Evolutionary conservation across 2,113 vertebrate genomes (phyloP), one percentile per base, ranked within the genome.

Genomic region (Myotis brandtii): DNA sequence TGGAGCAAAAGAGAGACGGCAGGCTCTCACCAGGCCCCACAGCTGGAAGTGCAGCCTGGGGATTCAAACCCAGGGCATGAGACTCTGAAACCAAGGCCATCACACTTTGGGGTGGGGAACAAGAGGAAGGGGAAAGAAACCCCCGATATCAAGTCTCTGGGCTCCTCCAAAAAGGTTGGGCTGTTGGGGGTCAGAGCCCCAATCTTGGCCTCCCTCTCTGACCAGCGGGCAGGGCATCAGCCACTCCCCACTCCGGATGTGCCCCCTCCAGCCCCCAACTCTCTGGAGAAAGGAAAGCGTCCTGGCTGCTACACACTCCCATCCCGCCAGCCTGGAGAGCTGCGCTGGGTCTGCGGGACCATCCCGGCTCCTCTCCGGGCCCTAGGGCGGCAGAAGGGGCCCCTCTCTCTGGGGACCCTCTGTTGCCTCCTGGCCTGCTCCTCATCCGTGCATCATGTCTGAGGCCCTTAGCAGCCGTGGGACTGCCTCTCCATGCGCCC

Each of bases 251-350:
- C 2, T 10, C 27, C 6, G 6, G 8, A 52, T 6, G 66, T 25
- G 2, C 64, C 79, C 67, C 18, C 62, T n/a, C 25, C 37, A 23
- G 40, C 9, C 46, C 34, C 59, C 3, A 32, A 48, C 67, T 34
- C 3, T 11, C 48, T 13, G n/a, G 32, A 12, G 18, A 86, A 54
- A 34, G 50, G 37, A 14, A 20, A 77, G 20, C 9, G 18, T 40
- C n/a, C 43, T 3, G 1, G 16, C 8, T 37, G 18, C 43, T 43
- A 27, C 0, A 0, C 37, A 32, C 54, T 75, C 52, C 3, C 23
- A 11, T 46, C 75, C n/a, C 12, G 2, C n/a, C 11, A 50, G 32
- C 20, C 52, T 2, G 23, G 17, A 66, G 40, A 18, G 32, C 70
- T 40, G 11, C 37, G 69, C 46, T 87, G 37, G 6, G 40, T 59